Evolutionary conservation across 1,140 invertebrate species (phyloP).

Genomic region (Cardiocondyla obscurior): DNA sequence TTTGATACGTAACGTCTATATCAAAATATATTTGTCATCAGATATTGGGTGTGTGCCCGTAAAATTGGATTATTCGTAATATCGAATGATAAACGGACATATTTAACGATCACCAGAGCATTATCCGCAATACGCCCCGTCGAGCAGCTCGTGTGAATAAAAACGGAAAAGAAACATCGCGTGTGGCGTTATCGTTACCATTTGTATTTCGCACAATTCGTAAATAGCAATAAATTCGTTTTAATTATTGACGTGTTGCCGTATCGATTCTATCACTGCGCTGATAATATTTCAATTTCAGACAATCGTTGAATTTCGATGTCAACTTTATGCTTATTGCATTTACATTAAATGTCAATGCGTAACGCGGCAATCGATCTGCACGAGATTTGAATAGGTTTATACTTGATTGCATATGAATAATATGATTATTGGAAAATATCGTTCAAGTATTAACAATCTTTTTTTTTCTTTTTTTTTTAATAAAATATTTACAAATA

Average conservation of each 20-base stretch:
- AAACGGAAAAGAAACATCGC: slow-evolving; percentile 6
- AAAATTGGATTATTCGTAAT: slow-evolving; percentile 27
- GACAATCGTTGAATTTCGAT: slow-evolving; percentile 17
- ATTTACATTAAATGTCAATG: slow-evolving; percentile 32
- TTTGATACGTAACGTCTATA: not conserved
- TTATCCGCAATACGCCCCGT: not conserved
- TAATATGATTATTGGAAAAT: slow-evolving; percentile 1
- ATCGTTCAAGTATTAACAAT: not conserved
- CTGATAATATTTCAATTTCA: slow-evolving; percentile 24
- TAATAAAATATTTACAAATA: not conserved
- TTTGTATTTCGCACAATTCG: slow-evolving; percentile 13
- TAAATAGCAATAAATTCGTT: slow-evolving; percentile 10
- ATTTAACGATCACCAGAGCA: slow-evolving; percentile 1
- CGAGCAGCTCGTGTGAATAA: slow-evolving; percentile 10
- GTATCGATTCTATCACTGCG: slow-evolving; percentile 17
- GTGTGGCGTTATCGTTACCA: not conserved
- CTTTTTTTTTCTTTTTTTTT: not conserved
- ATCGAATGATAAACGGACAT: slow-evolving; percentile 34
- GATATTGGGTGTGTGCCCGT: not conserved
- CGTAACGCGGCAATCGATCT: not conserved
- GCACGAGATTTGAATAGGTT: slow-evolving; percentile 3
- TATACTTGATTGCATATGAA: slow-evolving; percentile 6
- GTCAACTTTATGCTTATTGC: slow-evolving; percentile 23
- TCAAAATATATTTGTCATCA: slow-evolving; percentile 22
- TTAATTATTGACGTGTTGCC: not conserved